Evolutionary conservation across 2,888 invertebrate genomes (phyloP).

Genomic region (Tachina lurida): DNA sequence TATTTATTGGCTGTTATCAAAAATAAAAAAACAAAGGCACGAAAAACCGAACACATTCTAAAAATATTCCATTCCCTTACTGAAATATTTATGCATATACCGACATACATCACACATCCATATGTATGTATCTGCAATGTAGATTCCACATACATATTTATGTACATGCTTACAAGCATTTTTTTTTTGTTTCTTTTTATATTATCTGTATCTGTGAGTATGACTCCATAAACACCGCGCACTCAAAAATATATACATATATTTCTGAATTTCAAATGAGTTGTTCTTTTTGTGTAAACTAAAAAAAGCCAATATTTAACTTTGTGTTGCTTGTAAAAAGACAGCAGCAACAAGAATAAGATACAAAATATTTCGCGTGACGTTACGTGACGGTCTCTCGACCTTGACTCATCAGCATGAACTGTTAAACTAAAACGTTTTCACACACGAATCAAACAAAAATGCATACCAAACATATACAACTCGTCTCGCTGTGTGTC

Average conservation of each 20-base stretch:
- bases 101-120: too few relatives aligned
- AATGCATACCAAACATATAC: conserved; percentile 60
- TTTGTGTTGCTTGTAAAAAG: conserved; percentile 28
- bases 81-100: conserved; percentile 8
- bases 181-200: conserved; percentile 14
- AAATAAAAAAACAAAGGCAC: neutral
- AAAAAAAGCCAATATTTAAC: conserved; percentile 75
- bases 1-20: conserved; percentile 1
- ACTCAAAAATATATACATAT: conserved; percentile 37
- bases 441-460: conserved; percentile 65
- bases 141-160: neutral
- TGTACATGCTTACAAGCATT: conserved; percentile 48
- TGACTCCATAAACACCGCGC: neutral
- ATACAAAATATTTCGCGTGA: conserved; percentile 77
- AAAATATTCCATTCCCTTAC: conserved; percentile 67
- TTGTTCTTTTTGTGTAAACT: conserved; percentile 72
- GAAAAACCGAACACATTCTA: conserved; percentile 46
- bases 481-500: conserved; percentile 16
- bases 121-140: too few relatives aligned
- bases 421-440: conserved; percentile 79
- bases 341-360: conserved; percentile 37
- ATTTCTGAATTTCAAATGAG: conserved; percentile 77
- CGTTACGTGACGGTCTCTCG: conserved; percentile 77
- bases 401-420: conserved; percentile 83
- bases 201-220: neutral